Conservation (phyloP, 2,888 invertebrate genomes). For the Heliconius ismenius region DNA sequence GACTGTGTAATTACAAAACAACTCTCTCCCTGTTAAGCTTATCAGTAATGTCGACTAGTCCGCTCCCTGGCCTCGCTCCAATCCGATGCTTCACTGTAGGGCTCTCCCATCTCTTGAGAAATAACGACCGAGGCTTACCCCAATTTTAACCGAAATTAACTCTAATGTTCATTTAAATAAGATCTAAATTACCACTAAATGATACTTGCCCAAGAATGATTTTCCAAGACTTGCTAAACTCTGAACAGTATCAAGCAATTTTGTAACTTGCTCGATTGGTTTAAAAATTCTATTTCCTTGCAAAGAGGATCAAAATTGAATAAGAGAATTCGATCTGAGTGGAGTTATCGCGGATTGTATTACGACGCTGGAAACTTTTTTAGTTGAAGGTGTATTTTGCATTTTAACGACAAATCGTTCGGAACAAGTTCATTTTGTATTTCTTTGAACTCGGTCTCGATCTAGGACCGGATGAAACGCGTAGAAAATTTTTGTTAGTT, state of each 20-base stretch:
- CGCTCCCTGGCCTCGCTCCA: slow-evolving; percentile 43
- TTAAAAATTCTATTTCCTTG: slow-evolving; percentile 18
- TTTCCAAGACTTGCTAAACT: slow-evolving; percentile 32
- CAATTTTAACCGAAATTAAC: slow-evolving; percentile 28
- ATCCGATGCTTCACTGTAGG: slow-evolving; percentile 40
- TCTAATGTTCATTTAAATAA: slow-evolving; percentile 27
- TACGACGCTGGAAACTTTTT: slow-evolving; percentile 41
- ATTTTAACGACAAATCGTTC: slow-evolving; percentile 60
- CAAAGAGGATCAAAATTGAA: slow-evolving; percentile 51
- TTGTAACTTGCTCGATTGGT: slow-evolving; percentile 14
- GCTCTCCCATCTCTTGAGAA: slow-evolving; percentile 42
- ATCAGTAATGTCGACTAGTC: slow-evolving; percentile 39
- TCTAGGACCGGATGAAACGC: not conserved
- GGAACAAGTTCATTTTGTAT: slow-evolving; percentile 49
- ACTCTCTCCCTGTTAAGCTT: slow-evolving; percentile 32
- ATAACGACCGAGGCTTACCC: slow-evolving; percentile 43
- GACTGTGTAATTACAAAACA: slow-evolving; percentile 25
- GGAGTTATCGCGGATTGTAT: slow-evolving; percentile 58
- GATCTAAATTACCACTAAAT: slow-evolving; percentile 27
- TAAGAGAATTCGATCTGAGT: slow-evolving; percentile 53
- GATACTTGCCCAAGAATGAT: slow-evolving; percentile 27
- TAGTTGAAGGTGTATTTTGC: slow-evolving; percentile 50
- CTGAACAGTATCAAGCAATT: not conserved
- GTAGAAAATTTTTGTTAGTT: not conserved
- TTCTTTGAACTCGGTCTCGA: slow-evolving; percentile 29